Evolutionary conservation across 1,140 invertebrate species (phyloP).

Genomic region (Zaprionus africanus): DNA sequence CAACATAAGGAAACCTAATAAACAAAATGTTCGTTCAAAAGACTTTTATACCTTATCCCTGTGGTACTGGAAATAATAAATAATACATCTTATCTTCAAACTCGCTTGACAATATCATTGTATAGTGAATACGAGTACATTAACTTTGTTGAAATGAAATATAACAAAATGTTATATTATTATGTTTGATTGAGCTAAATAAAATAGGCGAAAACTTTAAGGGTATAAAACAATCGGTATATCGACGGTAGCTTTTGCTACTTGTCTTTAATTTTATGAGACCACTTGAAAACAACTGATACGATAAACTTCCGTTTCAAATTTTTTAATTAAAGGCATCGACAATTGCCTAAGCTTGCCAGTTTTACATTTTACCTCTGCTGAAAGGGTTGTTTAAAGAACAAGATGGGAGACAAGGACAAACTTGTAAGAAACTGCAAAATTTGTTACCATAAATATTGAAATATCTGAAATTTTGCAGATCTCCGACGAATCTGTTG

Average conservation of each 20-base stretch:
- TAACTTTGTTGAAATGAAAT: neutral
- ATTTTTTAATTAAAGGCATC: constrained; percentile 13
- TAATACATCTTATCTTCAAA: neutral
- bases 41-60: neutral
- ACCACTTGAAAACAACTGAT: neutral
- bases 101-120: neutral
- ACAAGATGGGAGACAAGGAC: constrained; percentile 55
- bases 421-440: constrained; percentile 47
- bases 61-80: neutral
- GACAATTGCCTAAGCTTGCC: neutral
- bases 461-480: neutral
- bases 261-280: neutral
- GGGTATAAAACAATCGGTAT: neutral
- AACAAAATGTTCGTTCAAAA: neutral
- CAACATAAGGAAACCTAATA: neutral
- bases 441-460: neutral
- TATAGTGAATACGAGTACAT: neutral
- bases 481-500: constrained; percentile 48
- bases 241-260: neutral
- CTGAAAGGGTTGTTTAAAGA: neutral
- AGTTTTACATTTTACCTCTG: constrained; percentile 4
- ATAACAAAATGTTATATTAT: neutral
- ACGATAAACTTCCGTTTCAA: neutral
- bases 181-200: no score
- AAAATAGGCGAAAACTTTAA: neutral